Evolutionary conservation across 2,888 invertebrate species (phyloP), one percentile per base, ranked within the genome.

Genomic region (Bellardia pandia): DNA sequence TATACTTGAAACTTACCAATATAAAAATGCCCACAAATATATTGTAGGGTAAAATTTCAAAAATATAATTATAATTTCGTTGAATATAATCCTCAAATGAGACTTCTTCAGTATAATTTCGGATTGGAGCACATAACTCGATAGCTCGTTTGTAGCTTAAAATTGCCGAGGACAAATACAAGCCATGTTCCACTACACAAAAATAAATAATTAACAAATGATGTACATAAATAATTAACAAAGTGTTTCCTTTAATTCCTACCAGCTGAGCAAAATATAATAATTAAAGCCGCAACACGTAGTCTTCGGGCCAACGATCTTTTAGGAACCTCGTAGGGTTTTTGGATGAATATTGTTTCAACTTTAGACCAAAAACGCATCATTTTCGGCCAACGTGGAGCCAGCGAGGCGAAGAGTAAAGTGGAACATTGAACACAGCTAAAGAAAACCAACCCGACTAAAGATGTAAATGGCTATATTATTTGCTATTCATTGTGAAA

Each of bases 361-460:
- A 90, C 88, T n/a, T 89, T 88, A 3, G 91, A 90, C 93, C 93
- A 94, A 64, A 90, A 90, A 3, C 91, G 89, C 62, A 93, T 92
- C 14, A 93, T 79, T 13, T 89, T 64, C 0, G 93, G 93, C 93
- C 94, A 93, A 37, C 89, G 90, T 9, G 86, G 86, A 0, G 92
- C 93, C 85, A 93, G 80, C 3, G 89, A 89, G 3, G 93, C 83
- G 42, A 93, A 93, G 0, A 93, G 88, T 9, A 91, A n/a, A 42
- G 90, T 91, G 0, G 91, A 90, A 42, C 75, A 88, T 56, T 91
- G 84, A 7, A 91, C 93, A 72, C 91, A 92, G 5, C 82, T 64
- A 84, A 92, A 93, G 85, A 93, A 93, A 11, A 91, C 91, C 3
- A 91, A 42, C 11, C 92, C 92, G 56, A 92, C 93, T 93, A 66